A percentile compares a stretch with the other conserved stretches of the same genome.
Evolutionary conservation across 2,113 vertebrate species (phyloP).

Genomic region (Gadus macrocephalus): DNA sequence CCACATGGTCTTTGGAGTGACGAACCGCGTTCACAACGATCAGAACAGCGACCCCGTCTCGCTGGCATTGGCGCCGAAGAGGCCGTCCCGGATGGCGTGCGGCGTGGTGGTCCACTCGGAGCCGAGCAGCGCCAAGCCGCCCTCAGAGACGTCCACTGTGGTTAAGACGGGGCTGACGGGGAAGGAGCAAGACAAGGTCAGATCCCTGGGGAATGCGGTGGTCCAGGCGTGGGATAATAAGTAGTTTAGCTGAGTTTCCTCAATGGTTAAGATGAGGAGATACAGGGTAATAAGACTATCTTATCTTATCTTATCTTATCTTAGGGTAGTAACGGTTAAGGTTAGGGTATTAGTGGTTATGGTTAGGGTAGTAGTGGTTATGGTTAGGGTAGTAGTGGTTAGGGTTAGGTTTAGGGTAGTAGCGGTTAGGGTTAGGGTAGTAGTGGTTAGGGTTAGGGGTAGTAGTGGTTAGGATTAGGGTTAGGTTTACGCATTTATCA

Average conservation of each 20-base stretch:
- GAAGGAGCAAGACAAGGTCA: conserved; percentile 40
- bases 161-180: conserved; percentile 39
- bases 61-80: conserved; percentile 43
- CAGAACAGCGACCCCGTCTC: conserved; percentile 29
- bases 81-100: conserved; percentile 17
- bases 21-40: conserved; percentile 66
- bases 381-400: no score
- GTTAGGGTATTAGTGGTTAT: no score
- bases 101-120: conserved; percentile 30
- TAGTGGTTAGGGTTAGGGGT: no score
- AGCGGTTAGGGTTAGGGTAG: no score
- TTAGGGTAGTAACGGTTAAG: no score
- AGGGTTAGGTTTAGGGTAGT: no score
- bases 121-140: conserved; percentile 17
- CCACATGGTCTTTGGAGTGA: conserved; percentile 42
- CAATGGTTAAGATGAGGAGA: no score
- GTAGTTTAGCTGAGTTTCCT: neutral
- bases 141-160: conserved; percentile 31
- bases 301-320: no score
- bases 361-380: no score
- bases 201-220: conserved; percentile 46
- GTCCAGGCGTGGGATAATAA: conserved; percentile 69
- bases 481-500: no score
- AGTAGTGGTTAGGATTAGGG: no score
- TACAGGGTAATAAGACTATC: no score